Base-by-base conservation (phyloP, 2,797 vertebrate genomes). In the Hydrophis major region DNA sequence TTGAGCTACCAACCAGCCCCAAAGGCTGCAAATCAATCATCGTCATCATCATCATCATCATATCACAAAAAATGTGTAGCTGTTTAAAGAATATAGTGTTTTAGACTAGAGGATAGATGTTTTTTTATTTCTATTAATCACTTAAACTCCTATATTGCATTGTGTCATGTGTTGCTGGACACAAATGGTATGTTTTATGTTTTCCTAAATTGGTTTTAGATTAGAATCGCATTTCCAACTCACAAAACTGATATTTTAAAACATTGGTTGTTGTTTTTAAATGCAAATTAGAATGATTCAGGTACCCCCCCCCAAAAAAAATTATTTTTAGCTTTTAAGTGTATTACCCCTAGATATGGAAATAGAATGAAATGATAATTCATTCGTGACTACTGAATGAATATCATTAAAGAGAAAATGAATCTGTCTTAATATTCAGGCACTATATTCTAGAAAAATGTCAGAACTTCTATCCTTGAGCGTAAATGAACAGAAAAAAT, bases 161-260 rank as follows among this genome's bases (percentile, higher is more conserved):
- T 83, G 74, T 83, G 37, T 22, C 27, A n/a, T 69, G 69, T 87
- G 32, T 47, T 87, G n/a, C 86, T 63, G 92, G 61, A 78, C 27
- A 86, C 57, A 89, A 91, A 92, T 83, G 27, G n/a, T 56, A 89
- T 91, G 66, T 8, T 93, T 89, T 55, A 89, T 86, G n/a, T 91
- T 89, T 91, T 89, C 92, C 61, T 89, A 89, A 93, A 93, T 91
- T 89, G 66, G 87, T 91, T 91, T 93, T 91, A 91, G 66, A 93
- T 91, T 93, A 83, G 47, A 63, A 91, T 93, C 16, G 1, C 63
- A 63, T 59, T 91, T 89, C 27, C 83, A 89, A 91, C 78, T 91
- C 56, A 47, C 57, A 63, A 61, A 91, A 88, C 56, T 92, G 11
- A 88, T 55, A 88, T 90, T 74, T 53, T 90, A 56, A 93, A 86